These are phyloP conservation scores for Oreortyx pictus DNA, from an alignment of 2,797 vertebrate species.

Conservation along the genomic window DNA sequence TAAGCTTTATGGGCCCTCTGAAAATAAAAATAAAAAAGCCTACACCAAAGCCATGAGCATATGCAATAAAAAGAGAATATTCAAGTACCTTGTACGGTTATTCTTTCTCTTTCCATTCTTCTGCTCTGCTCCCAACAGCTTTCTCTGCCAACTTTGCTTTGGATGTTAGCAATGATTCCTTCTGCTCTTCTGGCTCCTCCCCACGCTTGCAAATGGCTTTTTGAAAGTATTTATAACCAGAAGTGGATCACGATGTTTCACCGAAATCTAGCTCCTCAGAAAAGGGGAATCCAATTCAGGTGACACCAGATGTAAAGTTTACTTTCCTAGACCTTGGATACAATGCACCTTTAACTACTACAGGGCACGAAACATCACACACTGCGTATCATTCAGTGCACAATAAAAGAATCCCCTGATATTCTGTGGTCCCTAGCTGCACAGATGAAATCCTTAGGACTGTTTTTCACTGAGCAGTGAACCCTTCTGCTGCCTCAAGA, in stretches of 20 bases:
- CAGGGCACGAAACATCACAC: neutral
- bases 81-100: conserved; percentile 48
- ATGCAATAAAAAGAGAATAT: neutral
- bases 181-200: conserved; percentile 53
- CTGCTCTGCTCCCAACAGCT: conserved; percentile 31
- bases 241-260: neutral
- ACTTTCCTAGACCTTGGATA: conserved; percentile 29
- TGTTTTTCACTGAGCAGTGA: neutral
- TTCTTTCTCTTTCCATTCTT: conserved; percentile 29
- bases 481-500: neutral
- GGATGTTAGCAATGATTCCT: conserved; percentile 2
- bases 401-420: neutral
- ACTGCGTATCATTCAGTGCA: neutral
- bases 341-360: conserved; percentile 20
- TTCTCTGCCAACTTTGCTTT: neutral
- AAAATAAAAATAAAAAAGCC: neutral
- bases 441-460: neutral
- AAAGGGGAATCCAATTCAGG: neutral
- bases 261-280: conserved; percentile 46
- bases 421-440: rapidly evolving
- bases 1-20: neutral
- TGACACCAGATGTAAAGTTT: conserved; percentile 19
- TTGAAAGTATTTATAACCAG: conserved; percentile 47
- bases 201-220: conserved; percentile 30
- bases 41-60: neutral